Evolutionary conservation across 2,113 vertebrate species (phyloP).

Genomic region (Myrmecobius fasciatus): DNA sequence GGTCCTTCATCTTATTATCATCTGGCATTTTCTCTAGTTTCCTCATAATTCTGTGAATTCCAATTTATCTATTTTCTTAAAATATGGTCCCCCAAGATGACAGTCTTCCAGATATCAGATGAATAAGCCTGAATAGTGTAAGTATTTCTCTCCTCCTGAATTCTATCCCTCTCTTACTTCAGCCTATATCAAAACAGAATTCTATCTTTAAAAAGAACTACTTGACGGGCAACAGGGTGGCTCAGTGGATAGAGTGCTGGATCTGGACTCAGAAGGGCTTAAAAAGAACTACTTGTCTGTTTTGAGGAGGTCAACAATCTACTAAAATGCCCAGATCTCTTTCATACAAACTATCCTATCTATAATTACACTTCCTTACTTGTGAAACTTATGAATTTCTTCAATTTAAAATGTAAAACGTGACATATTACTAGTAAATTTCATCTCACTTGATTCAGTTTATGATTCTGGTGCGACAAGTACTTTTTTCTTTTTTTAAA

Average conservation of each 20-base stretch:
- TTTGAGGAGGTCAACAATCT: background rate
- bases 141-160: background rate
- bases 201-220: background rate
- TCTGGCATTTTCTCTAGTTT: too few species aligned
- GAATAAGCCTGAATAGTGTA: background rate
- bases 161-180: too few species aligned
- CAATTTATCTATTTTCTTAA: too few species aligned
- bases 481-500: background rate
- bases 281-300: background rate
- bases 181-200: too few species aligned
- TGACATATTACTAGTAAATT: background rate
- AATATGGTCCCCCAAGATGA: too few species aligned
- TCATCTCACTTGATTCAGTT: background rate
- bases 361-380: background rate
- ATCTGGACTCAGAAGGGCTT: too few species aligned
- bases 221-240: too few species aligned
- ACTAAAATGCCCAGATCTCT: background rate
- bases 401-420: background rate
- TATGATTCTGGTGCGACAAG: background rate
- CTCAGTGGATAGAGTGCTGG: too few species aligned
- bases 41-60: too few species aligned
- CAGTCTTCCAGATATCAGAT: too few species aligned
- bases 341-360: background rate
- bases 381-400: background rate
- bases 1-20: too few species aligned